A percentile compares a stretch with the other conserved stretches of the same genome.
These are phyloP conservation scores for Phalacrocorax aristotelis DNA, from an alignment of 2,113 vertebrate species.

Conservation along the genomic window DNA sequence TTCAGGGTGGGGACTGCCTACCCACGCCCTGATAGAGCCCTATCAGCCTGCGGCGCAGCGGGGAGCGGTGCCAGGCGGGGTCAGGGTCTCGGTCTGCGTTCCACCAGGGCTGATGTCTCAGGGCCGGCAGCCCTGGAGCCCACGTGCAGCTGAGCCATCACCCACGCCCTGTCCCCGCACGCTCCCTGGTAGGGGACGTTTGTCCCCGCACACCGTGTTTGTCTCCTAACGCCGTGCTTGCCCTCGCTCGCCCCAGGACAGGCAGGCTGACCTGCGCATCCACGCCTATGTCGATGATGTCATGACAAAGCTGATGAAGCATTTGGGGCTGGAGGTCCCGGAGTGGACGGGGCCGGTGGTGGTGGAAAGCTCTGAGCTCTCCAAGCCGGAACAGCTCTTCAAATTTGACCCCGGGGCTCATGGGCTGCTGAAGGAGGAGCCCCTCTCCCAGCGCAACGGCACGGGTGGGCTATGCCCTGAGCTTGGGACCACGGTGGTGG, in stretches of 20 bases:
- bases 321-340: conserved; percentile 85
- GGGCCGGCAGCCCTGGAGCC: background rate
- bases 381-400: background rate
- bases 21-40: background rate
- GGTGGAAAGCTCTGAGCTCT: conserved; percentile 44
- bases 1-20: rapidly evolving
- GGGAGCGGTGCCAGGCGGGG: background rate
- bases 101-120: rapidly evolving
- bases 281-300: conserved; percentile 90
- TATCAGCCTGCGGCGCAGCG: rapidly evolving
- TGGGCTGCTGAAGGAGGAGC: conserved; percentile 5
- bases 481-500: background rate
- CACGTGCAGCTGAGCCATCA: background rate
- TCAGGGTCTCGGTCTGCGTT: rapidly evolving
- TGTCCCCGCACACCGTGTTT: rapidly evolving
- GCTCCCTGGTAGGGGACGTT: background rate
- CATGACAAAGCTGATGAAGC: conserved; percentile 87
- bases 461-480: background rate
- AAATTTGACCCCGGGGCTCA: background rate
- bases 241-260: conserved; percentile 77
- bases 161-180: background rate
- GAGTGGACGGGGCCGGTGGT: conserved; percentile 85
- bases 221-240: background rate
- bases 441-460: background rate
- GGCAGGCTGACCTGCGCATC: conserved; percentile 87